Evolutionary conservation across 2,888 invertebrate species (phyloP).

Genomic region (Aleiodes testaceus): DNA sequence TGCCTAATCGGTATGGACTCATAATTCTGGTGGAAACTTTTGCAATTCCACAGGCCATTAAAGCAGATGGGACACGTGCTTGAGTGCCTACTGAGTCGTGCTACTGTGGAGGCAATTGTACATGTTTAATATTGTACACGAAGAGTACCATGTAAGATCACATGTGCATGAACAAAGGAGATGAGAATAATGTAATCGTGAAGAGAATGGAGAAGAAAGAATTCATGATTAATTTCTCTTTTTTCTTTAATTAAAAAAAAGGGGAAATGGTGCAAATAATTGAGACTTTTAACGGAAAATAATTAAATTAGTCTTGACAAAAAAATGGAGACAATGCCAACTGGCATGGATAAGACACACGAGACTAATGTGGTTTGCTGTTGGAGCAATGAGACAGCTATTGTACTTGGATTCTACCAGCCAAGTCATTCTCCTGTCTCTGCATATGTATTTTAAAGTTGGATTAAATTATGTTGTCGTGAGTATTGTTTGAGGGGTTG

Average conservation of each 20-base stretch:
- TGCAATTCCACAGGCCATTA: conserved; percentile 42
- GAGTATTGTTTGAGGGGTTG: too few species aligned
- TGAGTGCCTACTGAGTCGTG: conserved; percentile 20
- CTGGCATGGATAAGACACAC: background rate
- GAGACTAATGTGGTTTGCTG: background rate
- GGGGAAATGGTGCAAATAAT: background rate
- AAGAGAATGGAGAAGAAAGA: background rate
- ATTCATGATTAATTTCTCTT: too few species aligned
- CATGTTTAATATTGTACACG: background rate
- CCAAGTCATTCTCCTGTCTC: conserved; percentile 8
- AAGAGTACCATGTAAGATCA: too few species aligned
- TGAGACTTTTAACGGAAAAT: background rate
- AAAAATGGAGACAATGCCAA: background rate
- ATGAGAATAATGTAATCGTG: background rate
- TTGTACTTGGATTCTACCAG: background rate
- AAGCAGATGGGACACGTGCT: conserved; percentile 47
- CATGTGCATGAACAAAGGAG: background rate
- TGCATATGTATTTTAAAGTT: background rate
- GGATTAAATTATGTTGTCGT: conserved; percentile 17
- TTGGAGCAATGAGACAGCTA: conserved; percentile 13
- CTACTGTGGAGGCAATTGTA: background rate
- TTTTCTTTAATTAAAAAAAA: too few species aligned
- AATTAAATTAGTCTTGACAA: background rate
- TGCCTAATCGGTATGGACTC: conserved; percentile 39
- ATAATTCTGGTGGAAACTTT: conserved; percentile 40